Evolutionary conservation across 1,140 invertebrate species (phyloP).

Genomic region (Aphelenchoides besseyi): DNA sequence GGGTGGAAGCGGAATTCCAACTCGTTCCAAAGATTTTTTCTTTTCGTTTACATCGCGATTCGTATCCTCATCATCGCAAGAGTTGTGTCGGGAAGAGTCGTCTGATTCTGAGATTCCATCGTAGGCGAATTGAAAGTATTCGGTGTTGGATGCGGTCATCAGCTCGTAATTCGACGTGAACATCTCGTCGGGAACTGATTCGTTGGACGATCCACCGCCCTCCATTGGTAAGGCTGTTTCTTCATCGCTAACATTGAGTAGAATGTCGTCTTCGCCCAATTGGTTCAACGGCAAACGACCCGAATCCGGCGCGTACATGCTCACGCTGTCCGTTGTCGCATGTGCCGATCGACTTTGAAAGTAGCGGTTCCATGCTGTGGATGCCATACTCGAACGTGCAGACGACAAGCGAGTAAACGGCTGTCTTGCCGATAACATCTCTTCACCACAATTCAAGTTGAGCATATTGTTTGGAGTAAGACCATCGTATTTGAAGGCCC

Average conservation of each 20-base stretch:
- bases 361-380: constrained; percentile 50
- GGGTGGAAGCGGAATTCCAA: constrained; percentile 12
- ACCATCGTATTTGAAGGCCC: constrained; percentile 52
- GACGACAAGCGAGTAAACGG: constrained; percentile 49
- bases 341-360: constrained; percentile 45
- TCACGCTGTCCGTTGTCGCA: constrained; percentile 33
- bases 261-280: constrained; percentile 36
- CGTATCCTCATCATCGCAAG: constrained; percentile 28
- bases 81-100: constrained; percentile 40
- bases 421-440: constrained; percentile 41
- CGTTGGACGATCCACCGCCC: constrained; percentile 4
- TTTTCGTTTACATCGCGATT: constrained; percentile 11
- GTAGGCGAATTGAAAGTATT: constrained; percentile 48
- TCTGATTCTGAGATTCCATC: constrained; percentile 45
- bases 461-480: constrained; percentile 35
- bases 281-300: constrained; percentile 29
- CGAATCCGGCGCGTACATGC: constrained; percentile 10
- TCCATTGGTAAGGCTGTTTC: background rate
- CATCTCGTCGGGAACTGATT: background rate
- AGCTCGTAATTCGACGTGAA: constrained; percentile 40
- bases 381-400: constrained; percentile 45
- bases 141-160: constrained; percentile 15
- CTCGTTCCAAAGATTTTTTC: background rate
- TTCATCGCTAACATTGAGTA: constrained; percentile 9
- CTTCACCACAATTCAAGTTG: constrained; percentile 36